Conservation (phyloP, 2,113 vertebrate species). For the Nothobranchius furzeri region DNA sequence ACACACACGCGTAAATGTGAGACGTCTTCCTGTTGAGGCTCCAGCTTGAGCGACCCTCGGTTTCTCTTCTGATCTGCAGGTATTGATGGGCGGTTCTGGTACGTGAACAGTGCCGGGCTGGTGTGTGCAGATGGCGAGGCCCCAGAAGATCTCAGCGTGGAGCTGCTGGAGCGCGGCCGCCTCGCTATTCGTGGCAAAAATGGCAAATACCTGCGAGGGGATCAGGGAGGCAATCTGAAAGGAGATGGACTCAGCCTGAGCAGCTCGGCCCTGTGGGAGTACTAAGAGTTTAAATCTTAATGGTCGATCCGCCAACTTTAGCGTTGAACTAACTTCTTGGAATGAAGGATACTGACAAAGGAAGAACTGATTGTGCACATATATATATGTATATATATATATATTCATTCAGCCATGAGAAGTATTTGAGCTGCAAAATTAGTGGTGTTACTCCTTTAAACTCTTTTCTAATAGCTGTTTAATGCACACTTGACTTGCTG, state of each 20-base stretch:
- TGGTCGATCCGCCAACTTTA: background rate
- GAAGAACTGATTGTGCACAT: background rate
- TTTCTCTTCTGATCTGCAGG: conserved; percentile 70
- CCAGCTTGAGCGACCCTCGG: background rate
- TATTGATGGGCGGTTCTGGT: conserved; percentile 87
- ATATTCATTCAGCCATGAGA: too few relatives aligned
- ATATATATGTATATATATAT: background rate
- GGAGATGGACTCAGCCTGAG: conserved; percentile 84
- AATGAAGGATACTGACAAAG: background rate
- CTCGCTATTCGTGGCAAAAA: conserved; percentile 88
- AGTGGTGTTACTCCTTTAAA: background rate
- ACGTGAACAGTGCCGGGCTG: conserved; percentile 85
- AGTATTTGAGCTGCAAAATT: too few relatives aligned
- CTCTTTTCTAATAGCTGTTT: conserved; percentile 1
- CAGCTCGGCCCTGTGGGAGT: conserved; percentile 91
- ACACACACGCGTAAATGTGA: too few relatives aligned
- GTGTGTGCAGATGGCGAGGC: conserved; percentile 89
- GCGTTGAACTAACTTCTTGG: background rate
- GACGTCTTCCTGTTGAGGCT: too few relatives aligned
- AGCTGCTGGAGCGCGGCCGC: conserved; percentile 88
- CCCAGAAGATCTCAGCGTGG: conserved; percentile 90
- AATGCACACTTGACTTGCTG: background rate
- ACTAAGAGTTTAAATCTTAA: conserved; percentile 73
- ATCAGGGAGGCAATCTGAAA: conserved; percentile 90
- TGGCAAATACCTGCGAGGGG: conserved; percentile 89